Evolutionary conservation across 2,797 vertebrate species (phyloP).

Genomic region (Martes flavigula): DNA sequence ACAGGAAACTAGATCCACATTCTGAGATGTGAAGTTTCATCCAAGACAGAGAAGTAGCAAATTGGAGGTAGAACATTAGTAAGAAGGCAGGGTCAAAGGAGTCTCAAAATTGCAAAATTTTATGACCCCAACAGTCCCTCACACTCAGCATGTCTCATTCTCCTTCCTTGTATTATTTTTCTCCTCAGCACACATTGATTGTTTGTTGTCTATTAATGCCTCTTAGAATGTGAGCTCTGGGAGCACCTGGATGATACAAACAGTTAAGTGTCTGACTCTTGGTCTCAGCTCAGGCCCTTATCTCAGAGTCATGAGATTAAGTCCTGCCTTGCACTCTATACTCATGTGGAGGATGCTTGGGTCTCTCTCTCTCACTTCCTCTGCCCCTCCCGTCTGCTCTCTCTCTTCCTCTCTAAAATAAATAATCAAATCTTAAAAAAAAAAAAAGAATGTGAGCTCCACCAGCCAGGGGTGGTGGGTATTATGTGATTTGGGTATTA

Average conservation of each 20-base stretch:
- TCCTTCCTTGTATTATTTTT: not conserved
- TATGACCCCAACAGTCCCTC: not conserved
- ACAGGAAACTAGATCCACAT: not conserved
- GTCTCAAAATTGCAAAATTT: not conserved
- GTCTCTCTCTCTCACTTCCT: not conserved
- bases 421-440: not conserved
- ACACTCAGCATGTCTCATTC: not conserved
- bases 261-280: not conserved
- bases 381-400: not conserved
- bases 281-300: not conserved
- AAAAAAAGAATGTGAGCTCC: not conserved
- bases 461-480: not conserved
- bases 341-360: not conserved
- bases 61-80: not conserved
- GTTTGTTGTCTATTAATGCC: not conserved
- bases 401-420: not conserved
- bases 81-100: not conserved
- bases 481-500: not conserved
- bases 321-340: not conserved
- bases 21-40: not conserved
- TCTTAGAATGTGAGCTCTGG: not conserved
- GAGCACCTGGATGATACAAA: not conserved
- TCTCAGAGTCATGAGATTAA: not conserved
- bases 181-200: not conserved
- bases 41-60: not conserved